These are phyloP conservation scores for Drosophila merina DNA, from an alignment of 2,888 invertebrate species.

Conservation along the genomic window DNA sequence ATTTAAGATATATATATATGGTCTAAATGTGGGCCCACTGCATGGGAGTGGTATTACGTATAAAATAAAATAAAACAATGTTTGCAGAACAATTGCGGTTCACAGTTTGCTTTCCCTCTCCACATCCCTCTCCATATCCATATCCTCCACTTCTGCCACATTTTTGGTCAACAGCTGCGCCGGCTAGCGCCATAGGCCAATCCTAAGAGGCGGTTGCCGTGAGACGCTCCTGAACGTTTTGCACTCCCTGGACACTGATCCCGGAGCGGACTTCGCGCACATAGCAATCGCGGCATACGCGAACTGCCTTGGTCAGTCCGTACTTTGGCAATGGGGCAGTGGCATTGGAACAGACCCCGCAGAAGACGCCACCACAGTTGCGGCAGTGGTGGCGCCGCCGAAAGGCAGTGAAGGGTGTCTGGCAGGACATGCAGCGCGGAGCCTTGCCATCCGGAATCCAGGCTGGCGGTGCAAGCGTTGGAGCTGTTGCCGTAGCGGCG, in stretches of 20 bases:
- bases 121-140: constrained; percentile 20
- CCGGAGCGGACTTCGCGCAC: constrained; percentile 69
- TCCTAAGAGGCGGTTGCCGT: constrained; percentile 76
- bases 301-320: constrained; percentile 95
- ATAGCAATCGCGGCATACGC: constrained; percentile 89
- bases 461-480: constrained; percentile 87
- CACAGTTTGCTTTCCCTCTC: constrained; percentile 70
- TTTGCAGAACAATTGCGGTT: constrained; percentile 64
- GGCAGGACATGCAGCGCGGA: constrained; percentile 96
- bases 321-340: constrained; percentile 96
- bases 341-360: constrained; percentile 96
- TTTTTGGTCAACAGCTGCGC: constrained; percentile 59
- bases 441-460: constrained; percentile 98
- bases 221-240: constrained; percentile 42
- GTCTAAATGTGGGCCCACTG: constrained; percentile 34
- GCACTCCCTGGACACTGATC: constrained; percentile 17
- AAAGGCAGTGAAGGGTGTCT: constrained; percentile 96
- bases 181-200: constrained; percentile 57
- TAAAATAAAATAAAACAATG: constrained; percentile 59
- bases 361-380: constrained; percentile 97
- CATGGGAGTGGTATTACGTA: constrained; percentile 44
- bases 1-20: constrained; percentile 31
- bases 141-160: constrained; percentile 13
- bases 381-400: constrained; percentile 98
- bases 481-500: constrained; percentile 40